Conservation (phyloP, 2,888 invertebrate species). For the Acleris cristana region DNA sequence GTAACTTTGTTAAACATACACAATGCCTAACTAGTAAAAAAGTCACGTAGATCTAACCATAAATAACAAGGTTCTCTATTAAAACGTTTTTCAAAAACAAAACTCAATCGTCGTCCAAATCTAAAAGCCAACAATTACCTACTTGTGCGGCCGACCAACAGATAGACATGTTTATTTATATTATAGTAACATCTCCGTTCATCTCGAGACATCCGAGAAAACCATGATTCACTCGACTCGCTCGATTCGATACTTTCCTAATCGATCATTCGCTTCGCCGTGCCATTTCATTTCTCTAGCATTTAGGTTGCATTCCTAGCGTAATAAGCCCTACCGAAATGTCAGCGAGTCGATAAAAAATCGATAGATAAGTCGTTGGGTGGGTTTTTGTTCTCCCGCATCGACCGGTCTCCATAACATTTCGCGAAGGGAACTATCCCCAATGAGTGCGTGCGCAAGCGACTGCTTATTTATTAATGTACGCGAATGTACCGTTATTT, state of each 20-base stretch:
- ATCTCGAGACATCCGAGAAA: constrained; percentile 53
- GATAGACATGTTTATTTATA: constrained; percentile 61
- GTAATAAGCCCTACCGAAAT: constrained; percentile 52
- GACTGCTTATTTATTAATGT: constrained; percentile 58
- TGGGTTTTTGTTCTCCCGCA: constrained; percentile 67
- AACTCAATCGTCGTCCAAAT: constrained; percentile 9
- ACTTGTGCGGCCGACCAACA: constrained; percentile 26
- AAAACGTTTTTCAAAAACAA: constrained; percentile 29
- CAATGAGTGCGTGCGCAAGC: constrained; percentile 65
- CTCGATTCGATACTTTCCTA: constrained; percentile 53
- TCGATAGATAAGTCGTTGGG: constrained; percentile 56
- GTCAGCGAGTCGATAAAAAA: constrained; percentile 61
- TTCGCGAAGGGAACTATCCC: constrained; percentile 60
- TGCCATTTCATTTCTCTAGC: constrained; percentile 24
- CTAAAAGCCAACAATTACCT: constrained; percentile 23
- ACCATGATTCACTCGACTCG: constrained; percentile 61
- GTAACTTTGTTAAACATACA: too few species aligned
- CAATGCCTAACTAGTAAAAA: neutral
- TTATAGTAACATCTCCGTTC: constrained; percentile 43
- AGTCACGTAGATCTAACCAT: constrained; percentile 8
- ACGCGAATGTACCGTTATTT: constrained; percentile 68
- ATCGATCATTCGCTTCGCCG: constrained; percentile 44
- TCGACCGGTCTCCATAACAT: constrained; percentile 58
- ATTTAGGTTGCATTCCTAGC: constrained; percentile 34
- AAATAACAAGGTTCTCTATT: neutral